Evolutionary conservation across 2,888 invertebrate genomes (phyloP).

Genomic region (Troides helena): DNA sequence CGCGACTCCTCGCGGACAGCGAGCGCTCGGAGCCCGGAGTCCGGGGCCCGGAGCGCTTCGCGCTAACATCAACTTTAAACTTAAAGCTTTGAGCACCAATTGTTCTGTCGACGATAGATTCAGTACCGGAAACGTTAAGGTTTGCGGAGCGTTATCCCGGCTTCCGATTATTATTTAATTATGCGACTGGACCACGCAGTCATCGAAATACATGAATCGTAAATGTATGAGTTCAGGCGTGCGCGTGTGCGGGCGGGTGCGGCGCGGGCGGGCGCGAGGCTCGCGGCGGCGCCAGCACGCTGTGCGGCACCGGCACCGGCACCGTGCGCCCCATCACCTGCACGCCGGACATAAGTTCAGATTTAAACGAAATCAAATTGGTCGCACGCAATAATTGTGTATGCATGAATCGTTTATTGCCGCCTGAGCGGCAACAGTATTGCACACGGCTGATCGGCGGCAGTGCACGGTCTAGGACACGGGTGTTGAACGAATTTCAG

Average conservation of each 20-base stretch:
- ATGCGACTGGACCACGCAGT: background rate
- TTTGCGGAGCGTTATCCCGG: too few relatives aligned
- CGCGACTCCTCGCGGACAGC: slow-evolving; percentile 29
- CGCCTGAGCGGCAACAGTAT: too few relatives aligned
- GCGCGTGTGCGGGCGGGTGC: slow-evolving; percentile 45
- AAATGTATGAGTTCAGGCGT: slow-evolving; percentile 18
- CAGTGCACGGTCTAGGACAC: too few relatives aligned
- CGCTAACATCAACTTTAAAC: background rate
- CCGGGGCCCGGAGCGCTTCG: slow-evolving; percentile 53
- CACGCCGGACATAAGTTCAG: background rate
- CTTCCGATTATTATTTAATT: too few relatives aligned
- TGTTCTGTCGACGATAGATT: background rate
- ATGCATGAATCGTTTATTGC: too few relatives aligned
- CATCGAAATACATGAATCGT: background rate
- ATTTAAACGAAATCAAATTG: too few relatives aligned
- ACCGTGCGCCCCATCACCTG: slow-evolving; percentile 58
- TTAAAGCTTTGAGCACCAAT: slow-evolving; percentile 3
- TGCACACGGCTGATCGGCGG: too few relatives aligned
- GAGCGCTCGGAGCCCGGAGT: slow-evolving; percentile 59
- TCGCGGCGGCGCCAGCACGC: slow-evolving; percentile 67
- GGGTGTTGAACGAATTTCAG: too few relatives aligned
- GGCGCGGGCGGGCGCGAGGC: slow-evolving; percentile 62
- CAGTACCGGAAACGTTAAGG: too few relatives aligned
- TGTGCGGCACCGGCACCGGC: slow-evolving; percentile 65
- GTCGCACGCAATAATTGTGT: too few relatives aligned